These are phyloP conservation scores for Lycaena phlaeas DNA, from an alignment of 2,888 invertebrate species.

Conservation along the genomic window DNA sequence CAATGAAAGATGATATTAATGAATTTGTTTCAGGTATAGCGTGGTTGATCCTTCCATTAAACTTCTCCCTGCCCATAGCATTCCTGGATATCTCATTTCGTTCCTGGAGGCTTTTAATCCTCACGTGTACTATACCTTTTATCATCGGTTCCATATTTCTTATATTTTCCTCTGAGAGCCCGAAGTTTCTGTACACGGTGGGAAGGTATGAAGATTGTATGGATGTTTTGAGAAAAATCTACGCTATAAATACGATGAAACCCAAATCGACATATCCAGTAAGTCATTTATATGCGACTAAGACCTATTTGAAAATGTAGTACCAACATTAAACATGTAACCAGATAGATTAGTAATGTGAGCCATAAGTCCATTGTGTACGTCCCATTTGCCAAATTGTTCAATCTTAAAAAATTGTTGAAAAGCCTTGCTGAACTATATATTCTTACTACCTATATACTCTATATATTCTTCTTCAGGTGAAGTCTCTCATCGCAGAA, in stretches of 20 bases:
- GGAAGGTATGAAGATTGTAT: constrained; percentile 74
- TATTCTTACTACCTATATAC: no score
- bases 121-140: constrained; percentile 65
- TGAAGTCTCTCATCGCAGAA: constrained; percentile 39
- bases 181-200: constrained; percentile 78
- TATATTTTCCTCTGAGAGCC: constrained; percentile 78
- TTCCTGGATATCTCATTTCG: constrained; percentile 28
- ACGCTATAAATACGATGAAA: constrained; percentile 55
- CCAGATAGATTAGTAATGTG: no score
- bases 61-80: constrained; percentile 17
- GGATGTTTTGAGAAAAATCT: constrained; percentile 71
- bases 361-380: no score
- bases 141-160: constrained; percentile 69
- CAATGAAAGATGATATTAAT: no score
- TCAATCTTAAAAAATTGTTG: no score
- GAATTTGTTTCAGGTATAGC: constrained; percentile 26
- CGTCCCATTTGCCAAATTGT: no score
- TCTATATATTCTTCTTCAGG: constrained; percentile 31
- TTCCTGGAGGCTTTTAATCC: constrained; percentile 38
- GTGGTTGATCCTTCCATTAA: constrained; percentile 9
- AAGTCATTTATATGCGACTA: constrained; percentile 21
- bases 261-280: constrained; percentile 45
- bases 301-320: no score
- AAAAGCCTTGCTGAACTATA: not conserved
- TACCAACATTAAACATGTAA: no score